These are phyloP conservation scores for Eulemur albifrons DNA, from an alignment of 2,797 vertebrate genomes.

Conservation along the genomic window DNA sequence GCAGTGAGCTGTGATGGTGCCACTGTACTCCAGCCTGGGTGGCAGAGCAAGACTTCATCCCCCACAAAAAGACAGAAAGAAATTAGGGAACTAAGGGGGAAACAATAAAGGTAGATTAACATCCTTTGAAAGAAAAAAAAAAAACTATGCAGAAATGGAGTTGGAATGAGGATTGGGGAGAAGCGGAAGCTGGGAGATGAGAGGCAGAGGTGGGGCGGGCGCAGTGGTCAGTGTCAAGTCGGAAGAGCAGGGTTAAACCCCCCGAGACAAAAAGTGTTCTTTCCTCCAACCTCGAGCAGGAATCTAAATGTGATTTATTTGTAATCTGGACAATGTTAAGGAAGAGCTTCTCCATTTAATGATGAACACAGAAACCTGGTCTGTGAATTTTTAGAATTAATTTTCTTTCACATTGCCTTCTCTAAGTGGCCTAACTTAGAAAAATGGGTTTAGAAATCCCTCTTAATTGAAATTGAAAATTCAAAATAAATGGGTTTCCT, in stretches of 20 bases:
- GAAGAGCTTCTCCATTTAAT: neutral
- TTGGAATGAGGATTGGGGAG: neutral
- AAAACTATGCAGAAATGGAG: neutral
- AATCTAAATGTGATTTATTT: neutral
- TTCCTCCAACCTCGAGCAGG: neutral
- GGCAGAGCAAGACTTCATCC: neutral
- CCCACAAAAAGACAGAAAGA: neutral
- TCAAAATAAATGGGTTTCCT: neutral
- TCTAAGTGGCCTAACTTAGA: neutral
- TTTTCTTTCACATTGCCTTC: neutral
- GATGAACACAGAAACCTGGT: neutral
- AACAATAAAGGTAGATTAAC: neutral
- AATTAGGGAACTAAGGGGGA: neutral
- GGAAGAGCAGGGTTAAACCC: neutral
- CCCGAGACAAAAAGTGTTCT: neutral
- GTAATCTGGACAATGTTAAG: neutral
- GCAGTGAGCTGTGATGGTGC: neutral
- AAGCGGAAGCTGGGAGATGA: neutral
- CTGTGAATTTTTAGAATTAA: neutral
- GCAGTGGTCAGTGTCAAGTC: neutral
- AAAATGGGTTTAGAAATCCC: slow-evolving; percentile 34
- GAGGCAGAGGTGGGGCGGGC: neutral
- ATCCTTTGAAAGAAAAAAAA: neutral
- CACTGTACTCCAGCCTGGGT: neutral
- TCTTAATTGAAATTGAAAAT: slow-evolving; percentile 26